phyloP scores from a whole-genome alignment of 2,113 vertebrate genomes.

The Podarcis muralis region DNA sequence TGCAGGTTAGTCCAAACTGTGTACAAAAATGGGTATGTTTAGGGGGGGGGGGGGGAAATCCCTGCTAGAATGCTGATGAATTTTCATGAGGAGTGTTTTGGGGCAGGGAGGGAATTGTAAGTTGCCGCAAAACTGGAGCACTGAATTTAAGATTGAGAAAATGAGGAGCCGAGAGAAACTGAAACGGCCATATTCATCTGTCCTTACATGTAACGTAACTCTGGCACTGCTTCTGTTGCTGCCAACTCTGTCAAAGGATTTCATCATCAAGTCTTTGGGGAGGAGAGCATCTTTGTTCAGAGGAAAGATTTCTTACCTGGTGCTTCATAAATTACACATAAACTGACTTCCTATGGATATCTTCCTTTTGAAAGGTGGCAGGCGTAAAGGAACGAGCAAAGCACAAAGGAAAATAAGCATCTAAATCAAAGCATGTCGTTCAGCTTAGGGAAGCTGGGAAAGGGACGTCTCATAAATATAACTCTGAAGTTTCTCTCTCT shows the following conservation, averaged over 20 bases:
- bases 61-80: not conserved
- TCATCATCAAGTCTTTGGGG: not conserved
- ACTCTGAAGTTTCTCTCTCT: constrained; percentile 42
- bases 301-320: not conserved
- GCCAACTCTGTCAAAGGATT: not conserved
- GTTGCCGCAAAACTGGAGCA: too few species aligned
- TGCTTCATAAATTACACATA: not conserved
- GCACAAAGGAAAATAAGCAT: constrained; percentile 44
- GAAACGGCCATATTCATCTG: too few species aligned
- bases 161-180: not conserved
- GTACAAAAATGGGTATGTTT: not conserved
- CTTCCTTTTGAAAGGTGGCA: constrained; percentile 40
- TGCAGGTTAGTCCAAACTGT: too few species aligned
- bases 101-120: too few species aligned
- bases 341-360: constrained; percentile 53
- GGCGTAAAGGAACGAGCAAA: constrained; percentile 54
- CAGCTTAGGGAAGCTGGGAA: constrained; percentile 50
- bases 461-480: constrained; percentile 26
- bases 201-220: too few species aligned
- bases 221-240: not conserved
- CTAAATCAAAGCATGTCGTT: constrained; percentile 50
- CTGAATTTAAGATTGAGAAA: not conserved
- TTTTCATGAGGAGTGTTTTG: too few species aligned
- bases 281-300: not conserved
- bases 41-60: too few species aligned